Conservation (phyloP, 2,888 invertebrate species). For the Drosophila recens region DNA sequence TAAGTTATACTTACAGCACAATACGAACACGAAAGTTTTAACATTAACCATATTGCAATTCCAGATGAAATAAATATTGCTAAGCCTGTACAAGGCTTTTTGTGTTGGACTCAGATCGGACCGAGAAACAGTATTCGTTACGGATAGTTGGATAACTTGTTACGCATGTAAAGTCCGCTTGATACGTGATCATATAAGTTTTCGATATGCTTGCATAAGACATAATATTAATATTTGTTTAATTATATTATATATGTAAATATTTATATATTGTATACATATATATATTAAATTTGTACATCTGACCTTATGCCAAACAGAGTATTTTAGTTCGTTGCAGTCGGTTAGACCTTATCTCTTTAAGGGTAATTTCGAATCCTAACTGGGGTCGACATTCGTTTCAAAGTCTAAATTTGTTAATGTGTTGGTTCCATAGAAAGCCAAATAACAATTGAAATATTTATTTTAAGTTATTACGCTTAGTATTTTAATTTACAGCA, state of each 20-base stretch:
- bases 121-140: slow-evolving; percentile 2
- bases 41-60: slow-evolving; percentile 1
- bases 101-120: background rate
- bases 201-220: background rate
- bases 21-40: background rate
- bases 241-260: background rate
- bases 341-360: background rate
- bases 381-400: background rate
- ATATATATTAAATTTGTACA: background rate
- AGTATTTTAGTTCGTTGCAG: background rate
- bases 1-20: slow-evolving; percentile 11
- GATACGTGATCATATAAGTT: background rate
- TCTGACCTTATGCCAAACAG: background rate
- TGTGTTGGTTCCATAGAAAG: no score
- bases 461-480: background rate
- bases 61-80: background rate
- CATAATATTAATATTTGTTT: background rate
- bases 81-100: background rate
- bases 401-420: background rate
- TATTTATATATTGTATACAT: background rate
- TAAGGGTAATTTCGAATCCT: background rate
- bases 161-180: background rate
- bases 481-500: background rate
- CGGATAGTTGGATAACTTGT: slow-evolving; percentile 11
- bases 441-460: background rate